Conservation (phyloP, 2,113 vertebrate species). For the Datnioides undecimradiatus region DNA sequence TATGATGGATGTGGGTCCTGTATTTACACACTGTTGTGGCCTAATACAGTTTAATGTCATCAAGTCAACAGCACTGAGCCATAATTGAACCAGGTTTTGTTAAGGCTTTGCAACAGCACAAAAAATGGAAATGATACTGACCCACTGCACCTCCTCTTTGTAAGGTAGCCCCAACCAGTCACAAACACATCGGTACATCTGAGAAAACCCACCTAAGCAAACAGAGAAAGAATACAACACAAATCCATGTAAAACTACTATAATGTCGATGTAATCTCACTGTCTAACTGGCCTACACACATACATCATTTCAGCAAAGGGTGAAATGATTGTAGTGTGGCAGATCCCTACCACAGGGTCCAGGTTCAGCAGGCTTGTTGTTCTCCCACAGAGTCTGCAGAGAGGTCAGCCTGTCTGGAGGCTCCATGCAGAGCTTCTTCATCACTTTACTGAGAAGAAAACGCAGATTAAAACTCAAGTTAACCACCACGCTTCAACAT, state of each 20-base stretch:
- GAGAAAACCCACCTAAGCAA: conserved; percentile 94
- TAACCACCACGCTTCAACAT: not conserved
- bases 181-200: conserved; percentile 97
- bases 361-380: conserved; percentile 91
- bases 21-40: not conserved
- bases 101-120: not conserved
- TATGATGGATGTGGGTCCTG: not conserved
- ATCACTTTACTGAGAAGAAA: conserved; percentile 89
- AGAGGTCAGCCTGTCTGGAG: conserved; percentile 88
- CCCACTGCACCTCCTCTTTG: conserved; percentile 98
- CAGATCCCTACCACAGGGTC: conserved; percentile 91
- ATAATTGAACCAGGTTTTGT: not conserved
- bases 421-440: conserved; percentile 95
- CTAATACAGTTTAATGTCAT: conserved; percentile 13
- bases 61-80: not conserved
- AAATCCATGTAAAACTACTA: not conserved
- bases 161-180: conserved; percentile 96
- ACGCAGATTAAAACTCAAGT: not conserved
- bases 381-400: conserved; percentile 94
- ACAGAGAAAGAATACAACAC: not conserved
- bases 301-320: too few species aligned
- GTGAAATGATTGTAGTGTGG: not conserved
- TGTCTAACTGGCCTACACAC: conserved; percentile 10
- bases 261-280: not conserved
- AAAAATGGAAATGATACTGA: conserved; percentile 78